Conservation (phyloP, 2,888 invertebrate species). For the Synanthedon formicaeformis region DNA sequence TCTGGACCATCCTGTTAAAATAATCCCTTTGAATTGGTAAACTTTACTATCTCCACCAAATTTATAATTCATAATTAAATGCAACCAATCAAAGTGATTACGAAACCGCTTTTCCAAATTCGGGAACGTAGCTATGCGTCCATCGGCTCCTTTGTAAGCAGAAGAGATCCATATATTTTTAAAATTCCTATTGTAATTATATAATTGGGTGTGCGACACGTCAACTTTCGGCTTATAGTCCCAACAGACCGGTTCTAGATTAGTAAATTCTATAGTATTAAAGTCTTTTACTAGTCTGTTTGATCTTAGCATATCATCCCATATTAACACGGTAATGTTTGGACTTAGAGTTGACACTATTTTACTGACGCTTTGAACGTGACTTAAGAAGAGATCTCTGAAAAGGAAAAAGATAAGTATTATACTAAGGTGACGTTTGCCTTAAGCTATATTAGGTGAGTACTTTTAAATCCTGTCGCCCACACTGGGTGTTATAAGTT, state of each 20-base stretch:
- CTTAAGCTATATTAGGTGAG: not conserved
- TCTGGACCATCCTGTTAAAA: constrained; percentile 80
- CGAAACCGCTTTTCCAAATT: constrained; percentile 73
- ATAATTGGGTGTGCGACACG: constrained; percentile 28
- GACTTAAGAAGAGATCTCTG: constrained; percentile 72
- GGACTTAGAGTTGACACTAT: constrained; percentile 60
- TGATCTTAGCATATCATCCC: constrained; percentile 85
- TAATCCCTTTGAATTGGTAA: constrained; percentile 71
- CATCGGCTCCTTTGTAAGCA: constrained; percentile 86
- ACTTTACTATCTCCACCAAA: constrained; percentile 26
- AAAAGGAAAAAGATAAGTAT: constrained; percentile 14
- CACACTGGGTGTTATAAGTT: no score
- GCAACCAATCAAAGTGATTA: constrained; percentile 81
- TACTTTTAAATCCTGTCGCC: not conserved
- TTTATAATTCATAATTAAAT: constrained; percentile 63
- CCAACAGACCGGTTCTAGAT: constrained; percentile 79
- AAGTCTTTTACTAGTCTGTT: constrained; percentile 57
- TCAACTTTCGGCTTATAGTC: constrained; percentile 59
- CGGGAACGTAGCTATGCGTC: constrained; percentile 59
- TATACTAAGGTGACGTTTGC: not conserved
- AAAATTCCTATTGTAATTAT: constrained; percentile 59
- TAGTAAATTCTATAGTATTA: constrained; percentile 45
- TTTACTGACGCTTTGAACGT: constrained; percentile 67
- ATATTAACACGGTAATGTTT: constrained; percentile 74
- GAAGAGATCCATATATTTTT: constrained; percentile 82